Base-by-base conservation (phyloP, 2,888 invertebrate species). In the Coleophora deauratella region DNA sequence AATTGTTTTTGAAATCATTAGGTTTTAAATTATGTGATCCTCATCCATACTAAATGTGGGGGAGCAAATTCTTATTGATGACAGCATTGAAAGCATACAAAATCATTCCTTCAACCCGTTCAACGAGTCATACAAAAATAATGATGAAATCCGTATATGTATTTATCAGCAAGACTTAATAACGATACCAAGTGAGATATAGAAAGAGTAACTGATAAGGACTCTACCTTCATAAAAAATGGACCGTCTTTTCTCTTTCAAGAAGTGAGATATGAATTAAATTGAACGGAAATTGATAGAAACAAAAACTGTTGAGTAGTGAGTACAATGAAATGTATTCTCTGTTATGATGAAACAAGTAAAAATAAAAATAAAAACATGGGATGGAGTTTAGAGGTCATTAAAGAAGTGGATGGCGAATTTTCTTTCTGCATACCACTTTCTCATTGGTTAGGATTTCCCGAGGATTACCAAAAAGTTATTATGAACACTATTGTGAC, bases 391-490 rank as follows among this genome's bases (percentile, higher is more conserved):
- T n/a, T 44, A 27, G 38, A 40, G 52, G 41, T 54, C 53, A 32
- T 64, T 58, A 55, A 41, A 6, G 15, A 11, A 49, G 38, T 31
- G 27, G 27, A 44, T 27, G 59, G 57, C 7, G 43, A 54, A 33
- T 64, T 64, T 37, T 36, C 41, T 36, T 38, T 35, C 35, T 9
- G 43, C 10, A 14, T 45, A 15, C 45, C 42, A 9, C 21, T 39
- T 11, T 34, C 30, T 12, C 34, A 42, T 13, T 14, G 52, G 27
- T 27, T 54, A 34, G 51, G 50, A 0, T 50, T 50, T 46, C 49
- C 51, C 7, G 53, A 53, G 38, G 50, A 72, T 49, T 72, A 65
- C 44, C 57, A 58, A 28, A 66, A 63, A 54, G 59, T 72, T 38
- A 51, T 70, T 39, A 46, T 72, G 1, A 73, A 73, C 49, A 56